Evolutionary conservation across 2,113 vertebrate genomes (phyloP), one percentile per base, ranked within the genome.

Genomic region (Podiceps cristatus): DNA sequence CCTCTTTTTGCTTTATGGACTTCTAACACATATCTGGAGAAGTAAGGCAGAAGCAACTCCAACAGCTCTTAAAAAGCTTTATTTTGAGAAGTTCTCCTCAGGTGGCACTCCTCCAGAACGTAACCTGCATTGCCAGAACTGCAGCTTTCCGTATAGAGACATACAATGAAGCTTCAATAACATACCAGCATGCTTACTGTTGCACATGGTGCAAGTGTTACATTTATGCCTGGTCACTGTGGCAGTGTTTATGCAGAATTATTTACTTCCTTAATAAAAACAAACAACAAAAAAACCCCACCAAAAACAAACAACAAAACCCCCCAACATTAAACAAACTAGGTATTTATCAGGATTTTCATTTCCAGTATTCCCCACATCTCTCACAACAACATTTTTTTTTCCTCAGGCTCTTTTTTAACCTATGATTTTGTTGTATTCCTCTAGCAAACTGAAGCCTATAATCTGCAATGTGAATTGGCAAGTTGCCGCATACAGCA

Each of bases 401-500:
- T 74, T 25, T 17, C 11, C 35, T 73, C 62, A 75, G 73, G 53
- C 20, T 55, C 53, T 59, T 88, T 86, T 44, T 28, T 7, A n/a
- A 96, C 80, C 81, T 81, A 28, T 64, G 83, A 12, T 60, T 97
- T 94, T 75, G 66, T 42, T 95, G 78, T 79, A 49, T 79, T 71
- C 33, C 82, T 58, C 62, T n/a, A 5, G 60, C 68, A 40, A 37
- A 28, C 53, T 53, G 68, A 74, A 92, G 75, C 71, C 93, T 75
- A 6, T 73, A 76, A 87, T 79, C 86, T 97, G 96, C 95, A 84
- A 18, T 19, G 55, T 59, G 58, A 93, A 27, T 86, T 25, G 96
- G 97, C 91, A 90, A 74, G 86, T 52, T 64, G 96, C 92, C 93
- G 68, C 40, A 9, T 28, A 56, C 33, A 94, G 84, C 98, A 98